These are phyloP conservation scores for Penaeus vannamei DNA, from an alignment of 1,140 invertebrate genomes.

Conservation along the genomic window DNA sequence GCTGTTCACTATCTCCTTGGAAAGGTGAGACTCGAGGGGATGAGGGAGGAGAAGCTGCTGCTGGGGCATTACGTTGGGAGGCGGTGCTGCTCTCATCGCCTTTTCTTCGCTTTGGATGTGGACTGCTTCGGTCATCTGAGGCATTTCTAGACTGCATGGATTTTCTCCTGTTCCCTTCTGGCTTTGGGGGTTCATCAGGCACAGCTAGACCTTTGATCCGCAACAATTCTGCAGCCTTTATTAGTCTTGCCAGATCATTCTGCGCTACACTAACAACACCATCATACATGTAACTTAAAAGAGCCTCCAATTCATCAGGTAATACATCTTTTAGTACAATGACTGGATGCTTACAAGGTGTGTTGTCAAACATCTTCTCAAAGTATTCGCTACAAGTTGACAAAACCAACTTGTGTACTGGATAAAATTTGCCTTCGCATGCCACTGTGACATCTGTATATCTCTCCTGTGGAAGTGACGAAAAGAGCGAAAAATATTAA, in stretches of 20 bases:
- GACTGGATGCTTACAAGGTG: conserved; percentile 87
- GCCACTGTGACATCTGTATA: conserved; percentile 68
- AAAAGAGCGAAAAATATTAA: neutral
- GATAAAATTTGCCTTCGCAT: conserved; percentile 78
- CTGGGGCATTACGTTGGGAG: neutral
- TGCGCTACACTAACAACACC: conserved; percentile 92
- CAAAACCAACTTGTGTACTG: conserved; percentile 85
- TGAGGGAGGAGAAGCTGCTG: conserved; percentile 38
- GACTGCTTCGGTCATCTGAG: conserved; percentile 51
- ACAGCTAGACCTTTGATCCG: conserved; percentile 80
- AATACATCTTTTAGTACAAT: conserved; percentile 92
- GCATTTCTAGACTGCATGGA: neutral
- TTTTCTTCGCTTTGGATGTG: conserved; percentile 49
- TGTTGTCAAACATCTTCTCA: conserved; percentile 76
- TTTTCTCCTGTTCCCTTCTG: conserved; percentile 20
- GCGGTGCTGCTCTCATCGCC: conserved; percentile 29
- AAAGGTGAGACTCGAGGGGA: conserved; percentile 42
- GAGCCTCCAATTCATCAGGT: conserved; percentile 85
- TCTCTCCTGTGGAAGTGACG: conserved; percentile 45
- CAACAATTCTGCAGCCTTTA: conserved; percentile 86
- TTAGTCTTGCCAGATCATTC: conserved; percentile 83
- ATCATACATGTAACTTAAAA: conserved; percentile 93
- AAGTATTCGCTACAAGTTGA: conserved; percentile 86
- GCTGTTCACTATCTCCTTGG: neutral
- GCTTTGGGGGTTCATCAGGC: conserved; percentile 61